Percentiles rank a stretch among this genome's conserved stretches.
Conservation (phyloP, 2,888 invertebrate species). For the Metacarcinus magister region DNA sequence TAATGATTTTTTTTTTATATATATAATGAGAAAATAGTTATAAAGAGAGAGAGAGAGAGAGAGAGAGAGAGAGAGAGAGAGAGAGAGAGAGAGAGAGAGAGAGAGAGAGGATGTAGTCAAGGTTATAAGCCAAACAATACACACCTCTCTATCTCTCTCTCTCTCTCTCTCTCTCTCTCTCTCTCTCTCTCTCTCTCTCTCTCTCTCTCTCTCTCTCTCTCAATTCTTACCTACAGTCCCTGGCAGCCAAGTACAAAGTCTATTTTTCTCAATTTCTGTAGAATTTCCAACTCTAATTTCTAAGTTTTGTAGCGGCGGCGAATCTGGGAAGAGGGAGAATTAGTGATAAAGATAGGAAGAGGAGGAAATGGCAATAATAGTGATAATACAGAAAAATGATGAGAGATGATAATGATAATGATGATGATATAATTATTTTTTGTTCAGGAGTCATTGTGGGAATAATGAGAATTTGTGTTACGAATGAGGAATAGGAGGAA, state of each 20-base stretch:
- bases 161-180: not conserved
- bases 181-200: constrained; percentile 28
- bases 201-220: constrained; percentile 54
- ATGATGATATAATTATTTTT: not conserved
- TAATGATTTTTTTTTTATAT: too few relatives aligned
- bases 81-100: constrained; percentile 28
- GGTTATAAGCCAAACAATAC: not conserved
- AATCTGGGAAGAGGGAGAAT: constrained; percentile 87
- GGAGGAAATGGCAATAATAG: not conserved
- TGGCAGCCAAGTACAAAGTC: constrained; percentile 96
- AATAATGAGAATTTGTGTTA: not conserved
- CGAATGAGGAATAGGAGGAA: not conserved
- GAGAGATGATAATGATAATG: not conserved
- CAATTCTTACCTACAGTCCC: constrained; percentile 87
- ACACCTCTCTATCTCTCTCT: too few relatives aligned
- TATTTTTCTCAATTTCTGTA: constrained; percentile 93
- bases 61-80: constrained; percentile 59
- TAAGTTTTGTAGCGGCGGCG: constrained; percentile 94
- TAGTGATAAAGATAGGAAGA: not conserved
- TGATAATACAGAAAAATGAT: not conserved
- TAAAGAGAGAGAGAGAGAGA: not conserved
- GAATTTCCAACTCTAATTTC: constrained; percentile 91
- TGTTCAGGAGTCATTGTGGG: constrained; percentile 88
- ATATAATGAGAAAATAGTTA: not conserved
- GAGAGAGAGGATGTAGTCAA: not conserved